Evolutionary conservation across 2,113 vertebrate genomes (phyloP), one percentile per base, ranked within the genome.

Genomic region (Alosa alosa): DNA sequence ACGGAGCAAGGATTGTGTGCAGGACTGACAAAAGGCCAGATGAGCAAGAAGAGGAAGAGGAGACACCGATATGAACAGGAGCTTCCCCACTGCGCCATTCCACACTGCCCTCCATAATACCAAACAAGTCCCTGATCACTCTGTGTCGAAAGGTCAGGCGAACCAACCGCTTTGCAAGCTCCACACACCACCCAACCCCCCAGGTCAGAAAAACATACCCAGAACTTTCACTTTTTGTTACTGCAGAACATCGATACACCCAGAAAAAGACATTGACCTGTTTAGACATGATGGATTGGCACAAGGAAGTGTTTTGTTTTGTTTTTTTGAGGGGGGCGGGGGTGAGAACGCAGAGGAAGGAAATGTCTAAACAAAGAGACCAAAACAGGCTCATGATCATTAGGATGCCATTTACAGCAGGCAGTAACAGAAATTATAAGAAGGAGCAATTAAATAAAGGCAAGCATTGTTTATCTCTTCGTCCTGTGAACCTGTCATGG

Each of bases 311-410:
- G 50, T 17, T 9, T 52, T 9, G 18, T 3, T 17, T 10, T 68
- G n/a, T 31, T 25, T 68, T 25, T 68, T 31, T 31, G 31, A n/a
- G n/a, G n/a, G n/a, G n/a, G n/a, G n/a, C n/a, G 31, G 64, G 10
- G n/a, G 6, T 31, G 8, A 1, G 25, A 13, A 36, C 10, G 25
- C 15, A 36, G 25, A 72, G 64, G 64, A 72, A 36, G 64, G 25
- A 72, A 72, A 72, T 31, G 25, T 64, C 60, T n/a, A 64, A 64
- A 64, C 60, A 64, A 64, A 64, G 60, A 72, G 64, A 15, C 57
- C 20, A 64, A 20, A 60, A n/a, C 55, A 60, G 22, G 22, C 9
- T 64, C 57, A 64, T n/a, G 57, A 5, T 22, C 57, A 64, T 9
- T n/a, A 25, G 57, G 20, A 25, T 64, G 57, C 57, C 57, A n/a